A percentile compares a stretch with the other conserved stretches of the same genome.
Evolutionary conservation across 2,888 invertebrate genomes (phyloP).

Genomic region (Epicampocera succincta): DNA sequence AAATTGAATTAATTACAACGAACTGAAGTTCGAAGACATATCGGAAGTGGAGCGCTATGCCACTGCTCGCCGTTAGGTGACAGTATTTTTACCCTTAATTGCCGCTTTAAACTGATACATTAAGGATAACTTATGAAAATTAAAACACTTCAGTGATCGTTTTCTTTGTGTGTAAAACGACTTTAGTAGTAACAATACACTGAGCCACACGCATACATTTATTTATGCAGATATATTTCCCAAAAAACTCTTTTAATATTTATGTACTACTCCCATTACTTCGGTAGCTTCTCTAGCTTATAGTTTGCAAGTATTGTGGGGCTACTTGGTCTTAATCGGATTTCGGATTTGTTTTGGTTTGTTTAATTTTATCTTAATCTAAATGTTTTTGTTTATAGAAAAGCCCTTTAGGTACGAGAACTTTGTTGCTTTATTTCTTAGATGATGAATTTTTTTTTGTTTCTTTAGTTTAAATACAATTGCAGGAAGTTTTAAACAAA

Average conservation of each 20-base stretch:
- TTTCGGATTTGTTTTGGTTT: slow-evolving; percentile 61
- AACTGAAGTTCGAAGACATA: too few species aligned
- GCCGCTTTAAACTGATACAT: too few species aligned
- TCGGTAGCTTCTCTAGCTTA: slow-evolving; percentile 1
- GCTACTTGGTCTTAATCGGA: slow-evolving; percentile 60
- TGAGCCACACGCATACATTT: neutral
- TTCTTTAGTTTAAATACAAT: slow-evolving; percentile 30
- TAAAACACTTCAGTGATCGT: too few species aligned
- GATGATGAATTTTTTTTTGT: neutral
- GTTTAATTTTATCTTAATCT: slow-evolving; percentile 64
- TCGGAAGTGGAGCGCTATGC: too few species aligned
- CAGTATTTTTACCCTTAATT: too few species aligned
- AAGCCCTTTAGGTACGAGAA: slow-evolving; percentile 33
- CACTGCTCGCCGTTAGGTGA: too few species aligned
- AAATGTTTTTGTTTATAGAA: slow-evolving; percentile 59
- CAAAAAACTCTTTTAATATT: slow-evolving; percentile 16
- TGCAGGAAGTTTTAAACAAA: slow-evolving; percentile 11
- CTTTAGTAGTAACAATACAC: too few species aligned
- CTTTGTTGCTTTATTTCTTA: slow-evolving; percentile 17
- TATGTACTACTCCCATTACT: slow-evolving; percentile 19
- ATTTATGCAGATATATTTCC: neutral
- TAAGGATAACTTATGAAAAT: too few species aligned
- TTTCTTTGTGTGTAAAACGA: too few species aligned
- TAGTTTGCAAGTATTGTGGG: neutral
- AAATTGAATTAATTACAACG: too few species aligned